Evolutionary conservation across 2,888 invertebrate genomes (phyloP).

Genomic region (Caenorhabditis drosophilae): DNA sequence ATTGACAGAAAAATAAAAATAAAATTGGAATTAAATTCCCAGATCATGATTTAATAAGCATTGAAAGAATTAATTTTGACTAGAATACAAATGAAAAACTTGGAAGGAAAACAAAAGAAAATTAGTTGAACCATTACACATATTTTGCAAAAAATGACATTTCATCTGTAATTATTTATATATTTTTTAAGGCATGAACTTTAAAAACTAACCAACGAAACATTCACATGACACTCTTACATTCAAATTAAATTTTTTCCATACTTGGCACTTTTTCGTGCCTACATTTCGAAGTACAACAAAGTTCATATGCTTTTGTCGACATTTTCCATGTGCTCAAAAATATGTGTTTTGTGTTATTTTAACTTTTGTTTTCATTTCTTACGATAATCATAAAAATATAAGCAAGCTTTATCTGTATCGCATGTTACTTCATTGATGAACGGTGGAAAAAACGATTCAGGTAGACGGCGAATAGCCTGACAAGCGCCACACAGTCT

Average conservation of each 20-base stretch:
- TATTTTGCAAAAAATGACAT: slow-evolving; percentile 70
- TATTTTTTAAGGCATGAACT: background rate
- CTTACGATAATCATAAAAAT: slow-evolving; percentile 68
- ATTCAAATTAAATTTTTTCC: slow-evolving; percentile 69
- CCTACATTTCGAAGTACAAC: slow-evolving; percentile 68
- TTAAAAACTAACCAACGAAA: slow-evolving; percentile 63
- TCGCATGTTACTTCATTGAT: slow-evolving; percentile 70
- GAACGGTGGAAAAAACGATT: slow-evolving; percentile 69
- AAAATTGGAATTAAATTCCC: too few relatives aligned
- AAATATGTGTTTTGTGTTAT: slow-evolving; percentile 1
- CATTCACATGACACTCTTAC: slow-evolving; percentile 69
- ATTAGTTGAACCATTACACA: slow-evolving; percentile 48
- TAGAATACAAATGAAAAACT: slow-evolving; percentile 18
- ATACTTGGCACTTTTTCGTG: slow-evolving; percentile 66
- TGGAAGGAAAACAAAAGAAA: slow-evolving; percentile 7
- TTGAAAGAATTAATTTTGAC: too few relatives aligned
- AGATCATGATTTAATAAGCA: too few relatives aligned
- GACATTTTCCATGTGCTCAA: slow-evolving; percentile 69
- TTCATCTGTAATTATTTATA: slow-evolving; percentile 58
- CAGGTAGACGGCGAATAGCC: slow-evolving; percentile 67
- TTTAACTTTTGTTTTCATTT: background rate
- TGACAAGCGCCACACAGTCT: slow-evolving; percentile 68
- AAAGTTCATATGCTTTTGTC: slow-evolving; percentile 69
- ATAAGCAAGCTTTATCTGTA: slow-evolving; percentile 68
- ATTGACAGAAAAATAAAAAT: background rate